Base-by-base conservation (phyloP, 2,888 invertebrate genomes). In the Ceraclea dissimilis region DNA sequence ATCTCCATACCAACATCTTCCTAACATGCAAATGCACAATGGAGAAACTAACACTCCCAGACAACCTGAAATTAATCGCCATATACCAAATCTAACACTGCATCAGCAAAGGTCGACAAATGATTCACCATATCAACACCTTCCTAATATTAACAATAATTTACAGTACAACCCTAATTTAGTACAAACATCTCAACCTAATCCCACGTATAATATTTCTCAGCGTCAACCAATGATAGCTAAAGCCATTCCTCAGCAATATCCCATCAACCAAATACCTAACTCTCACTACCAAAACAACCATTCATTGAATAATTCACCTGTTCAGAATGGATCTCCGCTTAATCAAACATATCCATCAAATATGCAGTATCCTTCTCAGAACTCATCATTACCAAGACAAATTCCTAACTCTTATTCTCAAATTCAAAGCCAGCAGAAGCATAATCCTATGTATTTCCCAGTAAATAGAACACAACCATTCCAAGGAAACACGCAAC, bases 401-500 rank as follows among this genome's bases (percentile, higher is more conserved):
- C 63, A 70, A 51, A 69, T 74, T 51, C 72, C 74, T 34, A 75
- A 72, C 64, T 70, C 72, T 13, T 73, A 72, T 61, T 69, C 69
- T 31, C 74, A 72, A 67, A 70, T 73, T 66, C 56, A 33, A 47
- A 55, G 57, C 44, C 69, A 73, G 65, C 74, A 73, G 57, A 67
- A 71, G 20, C 71, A 71, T 60, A 72, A 68, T 58, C 62, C 68
- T 20, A 73, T 65, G 63, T 76, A 71, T 63, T 59, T 70, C 26
- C 71, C 72, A 50, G 73, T 67, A 60, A 75, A 73, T 64, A 65
- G 77, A 72, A 64, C 76, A 74, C 66, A 70, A 63, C 65, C 74
- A 18, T 72, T 70, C 57, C 70, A 71, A 49, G 56, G 57, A 18
- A 58, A 61, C 26, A 13, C 49, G 19, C 39, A 65, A 70, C 39